Evolutionary conservation across 1,140 invertebrate genomes (phyloP).

Genomic region (Lutraria rhynchaena): DNA sequence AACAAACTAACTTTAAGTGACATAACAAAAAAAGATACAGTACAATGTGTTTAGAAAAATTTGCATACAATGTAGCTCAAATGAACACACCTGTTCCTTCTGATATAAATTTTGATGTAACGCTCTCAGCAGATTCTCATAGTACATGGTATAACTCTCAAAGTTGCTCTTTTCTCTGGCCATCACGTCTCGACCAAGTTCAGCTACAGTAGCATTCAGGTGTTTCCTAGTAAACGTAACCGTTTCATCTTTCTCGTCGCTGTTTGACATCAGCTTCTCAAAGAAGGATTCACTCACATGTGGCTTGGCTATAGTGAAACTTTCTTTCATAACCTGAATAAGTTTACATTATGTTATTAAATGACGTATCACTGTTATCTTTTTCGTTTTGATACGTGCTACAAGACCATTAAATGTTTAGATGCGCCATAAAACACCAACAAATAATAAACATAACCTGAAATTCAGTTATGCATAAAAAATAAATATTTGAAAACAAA

Average conservation of each 20-base stretch:
- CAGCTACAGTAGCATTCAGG: slow-evolving; percentile 73
- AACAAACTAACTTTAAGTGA: no score
- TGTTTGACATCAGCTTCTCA: slow-evolving; percentile 71
- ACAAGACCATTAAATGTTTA: no score
- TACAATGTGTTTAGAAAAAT: no score
- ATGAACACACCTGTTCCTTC: slow-evolving; percentile 74
- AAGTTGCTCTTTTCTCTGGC: slow-evolving; percentile 78
- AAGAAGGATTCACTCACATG: slow-evolving; percentile 80
- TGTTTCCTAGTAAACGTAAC: slow-evolving; percentile 73
- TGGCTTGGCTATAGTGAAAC: slow-evolving; percentile 79
- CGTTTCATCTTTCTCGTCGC: slow-evolving; percentile 64
- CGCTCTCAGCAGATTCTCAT: slow-evolving; percentile 79
- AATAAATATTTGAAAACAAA: no score
- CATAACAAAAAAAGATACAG: no score
- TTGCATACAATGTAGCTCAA: no score
- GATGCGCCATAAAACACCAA: no score
- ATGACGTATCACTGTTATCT: no score
- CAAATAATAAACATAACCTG: no score
- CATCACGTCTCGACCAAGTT: slow-evolving; percentile 76
- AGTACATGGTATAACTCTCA: slow-evolving; percentile 82
- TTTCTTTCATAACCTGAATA: slow-evolving; percentile 81
- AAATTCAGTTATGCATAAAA: no score
- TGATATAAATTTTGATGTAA: slow-evolving; percentile 80
- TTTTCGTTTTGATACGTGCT: no score
- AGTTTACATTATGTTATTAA: no score